Evolutionary conservation across 2,113 vertebrate species (phyloP).

Genomic region (Eptesicus fuscus): DNA sequence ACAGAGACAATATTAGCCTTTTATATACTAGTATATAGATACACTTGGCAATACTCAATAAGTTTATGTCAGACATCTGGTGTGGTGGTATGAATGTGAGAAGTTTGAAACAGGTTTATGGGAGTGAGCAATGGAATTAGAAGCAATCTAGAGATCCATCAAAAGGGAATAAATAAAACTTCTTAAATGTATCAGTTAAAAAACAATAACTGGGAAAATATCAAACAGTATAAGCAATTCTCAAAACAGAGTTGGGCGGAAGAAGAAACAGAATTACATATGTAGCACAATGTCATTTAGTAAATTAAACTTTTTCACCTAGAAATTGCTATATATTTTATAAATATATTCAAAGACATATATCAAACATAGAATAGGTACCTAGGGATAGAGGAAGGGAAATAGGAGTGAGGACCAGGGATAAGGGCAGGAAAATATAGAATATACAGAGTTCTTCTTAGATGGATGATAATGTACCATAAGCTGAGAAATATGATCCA

Average conservation of each 20-base stretch:
- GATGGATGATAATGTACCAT: background rate
- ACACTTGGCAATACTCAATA: background rate
- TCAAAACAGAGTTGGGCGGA: background rate
- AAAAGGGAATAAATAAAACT: background rate
- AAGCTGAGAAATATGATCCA: slow-evolving; percentile 11
- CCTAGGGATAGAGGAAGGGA: background rate
- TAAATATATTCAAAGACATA: background rate
- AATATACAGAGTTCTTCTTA: background rate
- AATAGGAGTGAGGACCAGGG: background rate
- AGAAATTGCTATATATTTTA: background rate
- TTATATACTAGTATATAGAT: no score
- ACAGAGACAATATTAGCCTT: no score
- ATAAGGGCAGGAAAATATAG: background rate
- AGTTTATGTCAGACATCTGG: background rate
- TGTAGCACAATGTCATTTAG: background rate
- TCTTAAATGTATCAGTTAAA: background rate
- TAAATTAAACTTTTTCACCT: background rate
- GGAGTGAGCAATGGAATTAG: background rate
- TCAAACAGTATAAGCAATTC: background rate
- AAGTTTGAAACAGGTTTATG: background rate
- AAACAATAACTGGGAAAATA: background rate
- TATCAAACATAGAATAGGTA: background rate
- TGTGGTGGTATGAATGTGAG: background rate
- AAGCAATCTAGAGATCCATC: background rate
- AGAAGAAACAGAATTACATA: background rate